Evolutionary conservation across 2,113 vertebrate genomes (phyloP), one percentile per base, ranked within the genome.

Genomic region (Variabilichromis moorii): DNA sequence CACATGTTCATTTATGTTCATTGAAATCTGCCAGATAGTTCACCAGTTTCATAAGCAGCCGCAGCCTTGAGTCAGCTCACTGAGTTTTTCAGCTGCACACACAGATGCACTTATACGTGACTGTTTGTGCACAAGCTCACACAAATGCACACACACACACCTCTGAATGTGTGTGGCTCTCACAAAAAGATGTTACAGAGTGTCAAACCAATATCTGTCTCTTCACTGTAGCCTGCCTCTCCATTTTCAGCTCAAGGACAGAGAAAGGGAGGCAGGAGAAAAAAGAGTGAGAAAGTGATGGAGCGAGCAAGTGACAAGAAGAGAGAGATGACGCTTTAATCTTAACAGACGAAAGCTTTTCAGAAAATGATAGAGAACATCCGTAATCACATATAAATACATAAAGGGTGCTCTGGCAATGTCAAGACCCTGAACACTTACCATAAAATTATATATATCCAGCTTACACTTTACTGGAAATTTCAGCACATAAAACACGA

Each of bases 1-100:
- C 89, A 91, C 88, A 80, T 90, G 90, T 93, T 95, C 94, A 94
- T 96, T 94, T 95, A 95, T 96, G 94, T 95, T 95, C 94, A 95
- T 95, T 92, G 88, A 94, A 93, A 94, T 93, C 88, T 93, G 94
- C 94, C 93, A 94, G 90, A 94, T 95, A 95, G 93, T 94, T 95
- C 94, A 94, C 84, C 28, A 87, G 76, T 94, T 96, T 93, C 31
- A 80, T 91, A 93, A 95, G 92, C 88, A 90, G 89, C 86, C 80
- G 9, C 86, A 92, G 89, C 95, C 95, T 96, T 96, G 95, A 94
- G 92, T 92, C 90, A 85, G 90, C 84, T 93, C 93, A 80, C 88
- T 90, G 89, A 85, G 89, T 92, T 93, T 92, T 92, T 90, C 84
- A 95, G 92, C 88, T 89, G 50, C 73, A 88, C 63, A 88, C 35